These are phyloP conservation scores for Sturnus vulgaris DNA, from an alignment of 2,113 vertebrate genomes.

Conservation along the genomic window DNA sequence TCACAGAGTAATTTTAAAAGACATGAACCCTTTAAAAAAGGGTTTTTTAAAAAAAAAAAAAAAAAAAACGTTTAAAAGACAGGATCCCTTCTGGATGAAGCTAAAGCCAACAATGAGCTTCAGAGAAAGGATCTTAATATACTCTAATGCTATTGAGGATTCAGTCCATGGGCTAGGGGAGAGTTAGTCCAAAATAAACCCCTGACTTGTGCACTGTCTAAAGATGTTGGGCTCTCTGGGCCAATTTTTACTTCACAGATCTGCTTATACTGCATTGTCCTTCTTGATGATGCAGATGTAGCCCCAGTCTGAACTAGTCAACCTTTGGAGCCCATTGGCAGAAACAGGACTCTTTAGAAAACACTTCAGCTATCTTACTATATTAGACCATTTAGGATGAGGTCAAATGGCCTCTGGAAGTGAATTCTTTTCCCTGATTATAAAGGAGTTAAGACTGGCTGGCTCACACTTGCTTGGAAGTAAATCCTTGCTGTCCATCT, in stretches of 20 bases:
- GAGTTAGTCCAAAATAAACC: background rate
- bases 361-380: background rate
- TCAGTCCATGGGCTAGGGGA: background rate
- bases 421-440: background rate
- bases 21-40: background rate
- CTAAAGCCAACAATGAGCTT: background rate
- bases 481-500: background rate
- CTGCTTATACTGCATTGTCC: background rate
- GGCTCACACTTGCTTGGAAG: background rate
- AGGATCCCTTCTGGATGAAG: background rate
- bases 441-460: accelerated
- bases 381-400: background rate
- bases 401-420: background rate
- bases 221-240: background rate
- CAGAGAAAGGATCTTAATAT: background rate
- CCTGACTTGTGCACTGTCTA: background rate
- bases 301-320: background rate
- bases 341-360: background rate
- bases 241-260: background rate
- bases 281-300: background rate
- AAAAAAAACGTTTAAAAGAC: too few relatives aligned
- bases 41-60: too few relatives aligned
- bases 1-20: background rate
- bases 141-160: background rate
- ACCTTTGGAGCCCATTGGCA: background rate